These are phyloP conservation scores for Sphenopsis melanotis DNA, from an alignment of 2,797 vertebrate genomes.

Conservation along the genomic window DNA sequence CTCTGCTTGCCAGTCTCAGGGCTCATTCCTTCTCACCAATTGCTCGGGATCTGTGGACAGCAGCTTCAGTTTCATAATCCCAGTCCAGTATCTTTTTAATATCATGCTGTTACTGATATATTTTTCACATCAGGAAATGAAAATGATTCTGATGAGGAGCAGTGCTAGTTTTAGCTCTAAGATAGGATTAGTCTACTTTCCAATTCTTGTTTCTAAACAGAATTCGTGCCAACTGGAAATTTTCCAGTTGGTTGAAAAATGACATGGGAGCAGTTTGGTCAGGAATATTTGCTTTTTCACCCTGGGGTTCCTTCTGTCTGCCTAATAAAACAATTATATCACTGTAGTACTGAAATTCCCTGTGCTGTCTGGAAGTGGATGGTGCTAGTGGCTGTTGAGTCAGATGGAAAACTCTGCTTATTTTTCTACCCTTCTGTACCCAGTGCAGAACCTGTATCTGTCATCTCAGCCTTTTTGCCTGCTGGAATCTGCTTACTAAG, in stretches of 20 bases:
- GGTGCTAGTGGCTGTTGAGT: neutral
- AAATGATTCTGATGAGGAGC: neutral
- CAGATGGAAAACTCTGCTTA: neutral
- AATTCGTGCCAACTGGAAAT: constrained; percentile 43
- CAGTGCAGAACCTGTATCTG: neutral
- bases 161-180: constrained; percentile 41
- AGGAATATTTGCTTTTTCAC: constrained; percentile 44
- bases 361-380: neutral
- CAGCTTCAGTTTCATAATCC: neutral
- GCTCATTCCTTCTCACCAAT: neutral
- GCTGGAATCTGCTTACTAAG: neutral
- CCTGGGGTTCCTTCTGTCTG: constrained; percentile 27
- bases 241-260: constrained; percentile 33
- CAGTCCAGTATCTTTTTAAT: constrained; percentile 1
- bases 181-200: constrained; percentile 62
- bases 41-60: neutral
- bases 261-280: constrained; percentile 21
- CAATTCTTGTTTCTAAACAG: constrained; percentile 34
- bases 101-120: neutral
- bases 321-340: constrained; percentile 38
- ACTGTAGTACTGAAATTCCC: neutral
- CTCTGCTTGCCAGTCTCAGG: neutral
- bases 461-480: neutral
- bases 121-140: constrained; percentile 57
- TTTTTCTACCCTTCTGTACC: neutral